Evolutionary conservation across 92 coral and sea anemone genomes (phyloP).

Genomic region (Blastomussa wellsi): DNA sequence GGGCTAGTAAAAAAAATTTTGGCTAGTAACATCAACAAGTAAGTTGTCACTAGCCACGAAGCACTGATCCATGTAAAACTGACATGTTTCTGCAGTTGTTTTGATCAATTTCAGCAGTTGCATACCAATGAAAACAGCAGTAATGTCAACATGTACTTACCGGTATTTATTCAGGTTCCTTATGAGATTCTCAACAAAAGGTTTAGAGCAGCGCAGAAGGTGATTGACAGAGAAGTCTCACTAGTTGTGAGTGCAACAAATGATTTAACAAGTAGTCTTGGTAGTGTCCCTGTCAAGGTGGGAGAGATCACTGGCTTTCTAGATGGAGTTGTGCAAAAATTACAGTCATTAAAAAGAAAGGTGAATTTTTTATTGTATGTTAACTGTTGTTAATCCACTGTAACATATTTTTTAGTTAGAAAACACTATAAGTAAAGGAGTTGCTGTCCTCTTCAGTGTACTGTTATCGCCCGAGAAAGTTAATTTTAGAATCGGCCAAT

Average conservation of each 20-base stretch:
- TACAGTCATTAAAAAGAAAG: slow-evolving; percentile 91
- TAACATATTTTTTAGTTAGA: no score
- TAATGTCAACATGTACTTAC: not conserved
- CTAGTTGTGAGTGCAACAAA: slow-evolving; percentile 80
- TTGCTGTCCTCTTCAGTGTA: no score
- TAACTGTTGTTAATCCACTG: not conserved
- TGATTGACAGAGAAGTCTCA: slow-evolving; percentile 96
- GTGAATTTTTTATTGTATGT: slow-evolving; percentile 21
- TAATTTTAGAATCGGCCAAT: no score
- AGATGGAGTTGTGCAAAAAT: slow-evolving; percentile 91
- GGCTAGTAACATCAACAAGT: no score
- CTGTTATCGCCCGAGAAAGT: no score
- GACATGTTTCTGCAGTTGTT: no score
- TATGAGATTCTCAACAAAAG: slow-evolving; percentile 94
- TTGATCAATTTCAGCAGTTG: no score
- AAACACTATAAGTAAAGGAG: no score
- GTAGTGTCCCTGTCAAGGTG: slow-evolving; percentile 74
- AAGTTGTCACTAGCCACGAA: no score
- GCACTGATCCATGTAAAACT: no score
- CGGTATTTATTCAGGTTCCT: slow-evolving; percentile 65
- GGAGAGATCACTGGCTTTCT: slow-evolving; percentile 85
- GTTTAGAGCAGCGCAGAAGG: slow-evolving; percentile 96
- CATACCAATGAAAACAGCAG: no score
- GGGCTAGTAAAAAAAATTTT: no score
- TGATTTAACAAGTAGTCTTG: slow-evolving; percentile 76